phyloP scores from a whole-genome alignment of 2,888 invertebrate genomes.

The Nezara viridula region DNA sequence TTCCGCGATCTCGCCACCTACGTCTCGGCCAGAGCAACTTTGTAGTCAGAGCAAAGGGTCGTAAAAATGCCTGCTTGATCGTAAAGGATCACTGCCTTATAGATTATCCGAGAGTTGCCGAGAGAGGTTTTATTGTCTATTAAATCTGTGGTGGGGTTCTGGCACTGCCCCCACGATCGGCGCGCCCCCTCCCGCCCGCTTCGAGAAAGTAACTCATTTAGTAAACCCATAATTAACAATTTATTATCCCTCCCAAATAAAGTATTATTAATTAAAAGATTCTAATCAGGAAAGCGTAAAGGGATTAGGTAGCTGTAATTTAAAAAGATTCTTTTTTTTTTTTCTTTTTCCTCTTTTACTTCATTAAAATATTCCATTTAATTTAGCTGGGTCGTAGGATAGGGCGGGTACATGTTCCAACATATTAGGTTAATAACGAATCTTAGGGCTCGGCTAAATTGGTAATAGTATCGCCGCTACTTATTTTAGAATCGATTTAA shows the following conservation, averaged over 20 bases:
- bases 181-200: not conserved
- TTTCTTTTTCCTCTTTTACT: not conserved
- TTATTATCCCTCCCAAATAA: conserved; percentile 57
- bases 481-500: conserved; percentile 22
- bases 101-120: conserved; percentile 38
- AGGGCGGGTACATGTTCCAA: not conserved
- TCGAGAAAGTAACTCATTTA: conserved; percentile 57
- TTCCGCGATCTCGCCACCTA: conserved; percentile 14
- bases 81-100: conserved; percentile 30
- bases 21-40: not conserved
- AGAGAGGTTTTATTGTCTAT: conserved; percentile 40
- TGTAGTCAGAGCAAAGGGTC: not conserved
- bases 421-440: conserved; percentile 38
- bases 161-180: not conserved
- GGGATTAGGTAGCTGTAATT: conserved; percentile 56
- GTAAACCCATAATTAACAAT: conserved; percentile 56
- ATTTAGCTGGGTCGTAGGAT: conserved; percentile 32
- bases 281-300: conserved; percentile 56
- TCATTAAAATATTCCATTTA: conserved; percentile 57
- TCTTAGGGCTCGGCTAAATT: not conserved
- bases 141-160: conserved; percentile 5
- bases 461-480: not conserved
- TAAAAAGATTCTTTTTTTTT: conserved; percentile 52
- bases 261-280: conserved; percentile 59
- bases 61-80: conserved; percentile 20